Evolutionary conservation across 1,140 invertebrate genomes (phyloP), one percentile per base, ranked within the genome.

Genomic region (Dreissena rostriformis): DNA sequence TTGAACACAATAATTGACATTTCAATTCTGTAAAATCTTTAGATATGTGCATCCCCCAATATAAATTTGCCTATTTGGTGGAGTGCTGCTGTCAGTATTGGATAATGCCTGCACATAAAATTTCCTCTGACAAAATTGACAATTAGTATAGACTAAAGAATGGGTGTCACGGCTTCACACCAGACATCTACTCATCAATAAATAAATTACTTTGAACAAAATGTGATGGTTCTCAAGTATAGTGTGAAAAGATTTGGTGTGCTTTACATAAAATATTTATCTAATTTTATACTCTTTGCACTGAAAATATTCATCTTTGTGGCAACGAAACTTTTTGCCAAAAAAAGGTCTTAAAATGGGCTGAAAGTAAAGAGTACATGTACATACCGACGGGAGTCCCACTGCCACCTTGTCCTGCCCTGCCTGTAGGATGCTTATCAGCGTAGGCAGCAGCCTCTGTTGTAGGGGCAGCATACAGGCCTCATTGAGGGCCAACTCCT

Each of bases 391-490:
- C 7, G 90, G 90, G 51, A 93, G 84, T 67, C 93, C 91, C 28
- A 90, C 83, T 1, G 91, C 90, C 12, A 93, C 86, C 81, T 92
- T 93, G 29, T 93, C 92, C 19, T 87, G 77, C 28, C 87, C 87
- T 8, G 94, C 90, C 82, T 94, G 94, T 86, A 96, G 93, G 90
- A 96, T 96, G 65, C 95, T 96, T 24, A 96, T 95, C 29, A 97
- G 93, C 0, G 96, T 96, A 17, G 96, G 96, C 55, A 96, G 92
- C 24, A 97, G 93, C 88, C 96, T 94, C 68, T 95, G 95, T 87
- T 97, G 96, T 49, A 97, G 85, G 0, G 95, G 93, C 19, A 90
- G 92, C 66, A 95, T 94, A 86, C 96, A 96, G 55, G 93, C 93
- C 0, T 95, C 94, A 93, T 96, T 96, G 88, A 95, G 93, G 0